Conservation (phyloP, 1,140 invertebrate genomes). For the Ganaspis sp. region DNA sequence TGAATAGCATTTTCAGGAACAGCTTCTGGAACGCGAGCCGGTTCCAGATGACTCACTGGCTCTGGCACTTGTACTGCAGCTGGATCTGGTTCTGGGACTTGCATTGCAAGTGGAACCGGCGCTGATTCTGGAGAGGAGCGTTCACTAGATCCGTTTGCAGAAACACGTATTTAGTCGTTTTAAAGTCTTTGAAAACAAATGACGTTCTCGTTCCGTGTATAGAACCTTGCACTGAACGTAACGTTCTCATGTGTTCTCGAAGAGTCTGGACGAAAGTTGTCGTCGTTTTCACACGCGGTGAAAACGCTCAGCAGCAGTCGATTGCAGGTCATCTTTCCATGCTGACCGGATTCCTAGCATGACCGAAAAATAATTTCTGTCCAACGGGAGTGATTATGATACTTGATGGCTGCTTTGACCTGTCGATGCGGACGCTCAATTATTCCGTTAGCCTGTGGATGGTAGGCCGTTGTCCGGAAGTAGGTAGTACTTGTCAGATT, state of each 20-base stretch:
- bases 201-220: slow-evolving; percentile 33
- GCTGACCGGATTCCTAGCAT: slow-evolving; percentile 54
- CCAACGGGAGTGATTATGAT: slow-evolving; percentile 30
- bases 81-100: background rate
- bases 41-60: too few relatives aligned
- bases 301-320: background rate
- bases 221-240: background rate
- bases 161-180: slow-evolving; percentile 46
- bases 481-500: too few relatives aligned
- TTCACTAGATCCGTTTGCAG: slow-evolving; percentile 48
- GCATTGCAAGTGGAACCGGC: too few relatives aligned
- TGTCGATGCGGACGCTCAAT: too few relatives aligned
- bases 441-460: too few relatives aligned
- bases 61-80: background rate
- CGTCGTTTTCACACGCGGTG: background rate
- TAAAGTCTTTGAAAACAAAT: slow-evolving; percentile 50
- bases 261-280: background rate
- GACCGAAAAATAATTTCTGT: slow-evolving; percentile 65
- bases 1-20: background rate
- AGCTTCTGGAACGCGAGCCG: background rate
- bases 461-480: too few relatives aligned
- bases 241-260: background rate
- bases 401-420: slow-evolving; percentile 49
- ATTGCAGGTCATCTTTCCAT: background rate
- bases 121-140: slow-evolving; percentile 41